Base-by-base conservation (phyloP, 1,140 invertebrate genomes). In the Muscidifurax raptorellus region DNA sequence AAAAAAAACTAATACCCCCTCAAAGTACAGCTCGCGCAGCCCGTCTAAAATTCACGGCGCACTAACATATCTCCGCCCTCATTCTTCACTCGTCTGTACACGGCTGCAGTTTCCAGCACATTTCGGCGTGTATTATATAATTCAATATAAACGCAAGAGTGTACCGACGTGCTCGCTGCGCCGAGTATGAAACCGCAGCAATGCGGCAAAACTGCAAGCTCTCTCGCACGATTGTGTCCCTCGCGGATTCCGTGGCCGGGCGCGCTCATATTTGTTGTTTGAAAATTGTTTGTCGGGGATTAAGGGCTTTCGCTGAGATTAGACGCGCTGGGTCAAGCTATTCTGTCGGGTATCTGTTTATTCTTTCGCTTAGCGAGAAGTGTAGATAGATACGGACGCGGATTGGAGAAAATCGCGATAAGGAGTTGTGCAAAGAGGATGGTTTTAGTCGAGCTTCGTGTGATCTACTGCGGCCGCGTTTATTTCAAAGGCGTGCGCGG, bases 121-220 rank as follows among this genome's bases (percentile, higher is more conserved):
- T 75, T 47, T 75, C 30, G 72, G 40, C n/a, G 72, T 75, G 36
- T 27, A 9, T 75, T 75, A 75, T 44, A 75, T 75, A 75, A 75
- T 75, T 75, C 72, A 75, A 75, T 75, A 44, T 75, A 47, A 75
- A 75, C 36, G 72, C 36, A 27, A 18, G 36, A 75, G 28, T 22
- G 74, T 44, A 78, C 69, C 64, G 75, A 85, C 18, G 66, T 10
- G 66, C 32, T 12, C 0, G 22, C 25, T 22, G 77, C 74, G 83
- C 71, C 82, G 64, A 72, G 32, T 79, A 80, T 74, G 84, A 84
- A 86, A 86, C 83, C 86, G 47, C 87, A 76, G 78, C 82, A 86
- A 80, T 85, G 84, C 85, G 87, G 85, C 86, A 79, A 86, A 89
- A 81, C 78, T 77, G 25, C 30, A 47, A 15, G 18, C 66, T 15